Evolutionary conservation across 2,113 vertebrate genomes (phyloP).

Genomic region (Dipodomys merriami): DNA sequence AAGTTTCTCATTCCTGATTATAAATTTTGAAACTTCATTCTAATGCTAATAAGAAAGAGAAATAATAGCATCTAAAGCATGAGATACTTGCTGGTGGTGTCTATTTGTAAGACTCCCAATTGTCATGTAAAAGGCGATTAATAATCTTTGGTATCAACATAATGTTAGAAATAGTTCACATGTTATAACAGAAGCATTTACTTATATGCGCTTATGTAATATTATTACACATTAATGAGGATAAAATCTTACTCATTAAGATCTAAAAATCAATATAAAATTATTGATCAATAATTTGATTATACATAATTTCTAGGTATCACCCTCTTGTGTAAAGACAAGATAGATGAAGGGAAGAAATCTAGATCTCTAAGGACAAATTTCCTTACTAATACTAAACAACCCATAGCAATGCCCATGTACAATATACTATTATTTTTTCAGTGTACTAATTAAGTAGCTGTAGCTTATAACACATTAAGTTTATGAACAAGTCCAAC

Average conservation of each 20-base stretch:
- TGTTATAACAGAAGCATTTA: background rate
- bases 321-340: background rate
- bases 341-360: background rate
- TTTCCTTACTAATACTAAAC: background rate
- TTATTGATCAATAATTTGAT: background rate
- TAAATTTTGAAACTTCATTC: background rate
- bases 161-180: background rate
- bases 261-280: background rate
- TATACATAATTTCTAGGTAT: background rate
- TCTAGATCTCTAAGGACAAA: background rate
- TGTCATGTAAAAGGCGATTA: background rate
- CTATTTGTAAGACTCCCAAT: background rate
- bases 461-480: background rate
- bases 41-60: too few species aligned
- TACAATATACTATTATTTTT: background rate
- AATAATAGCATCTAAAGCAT: too few species aligned
- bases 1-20: background rate
- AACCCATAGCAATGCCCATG: background rate
- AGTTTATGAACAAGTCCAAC: background rate
- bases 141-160: background rate
- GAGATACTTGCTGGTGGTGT: too few species aligned
- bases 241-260: background rate
- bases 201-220: background rate
- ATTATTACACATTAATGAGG: background rate
- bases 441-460: background rate